These are phyloP conservation scores for Zaprionus lachaisei DNA, from an alignment of 1,140 invertebrate species.

Conservation along the genomic window DNA sequence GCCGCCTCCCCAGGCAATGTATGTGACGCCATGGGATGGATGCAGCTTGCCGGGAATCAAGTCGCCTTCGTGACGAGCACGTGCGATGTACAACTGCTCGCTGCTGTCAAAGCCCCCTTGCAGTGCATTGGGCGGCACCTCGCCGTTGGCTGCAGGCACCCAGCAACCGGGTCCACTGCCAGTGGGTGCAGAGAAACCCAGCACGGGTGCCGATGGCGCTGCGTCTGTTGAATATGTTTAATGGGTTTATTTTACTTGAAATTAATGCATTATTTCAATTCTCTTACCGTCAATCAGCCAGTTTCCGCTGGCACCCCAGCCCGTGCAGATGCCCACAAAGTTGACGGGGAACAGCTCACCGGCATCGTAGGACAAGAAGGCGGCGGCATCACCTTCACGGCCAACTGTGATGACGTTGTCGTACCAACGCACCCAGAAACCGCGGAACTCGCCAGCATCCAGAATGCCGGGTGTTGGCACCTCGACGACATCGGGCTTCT, in stretches of 20 bases:
- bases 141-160: constrained; percentile 88
- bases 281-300: constrained; percentile 92
- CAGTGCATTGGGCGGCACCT: constrained; percentile 89
- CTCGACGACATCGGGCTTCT: constrained; percentile 91
- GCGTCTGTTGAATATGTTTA: constrained; percentile 36
- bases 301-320: constrained; percentile 92
- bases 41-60: constrained; percentile 91
- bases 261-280: not conserved
- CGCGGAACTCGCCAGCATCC: constrained; percentile 89
- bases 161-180: constrained; percentile 85
- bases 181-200: constrained; percentile 66
- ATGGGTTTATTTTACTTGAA: not conserved
- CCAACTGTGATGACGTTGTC: constrained; percentile 86
- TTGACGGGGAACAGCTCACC: constrained; percentile 88
- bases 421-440: constrained; percentile 93
- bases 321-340: constrained; percentile 92
- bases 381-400: constrained; percentile 86
- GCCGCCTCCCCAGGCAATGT: constrained; percentile 91
- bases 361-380: constrained; percentile 90
- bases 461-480: constrained; percentile 89
- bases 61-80: constrained; percentile 90
- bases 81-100: constrained; percentile 90
- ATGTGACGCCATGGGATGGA: constrained; percentile 89
- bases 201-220: constrained; percentile 56
- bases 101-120: constrained; percentile 89